phyloP scores from a whole-genome alignment of 2,797 vertebrate species.

The Setipinna tenuifilis region DNA sequence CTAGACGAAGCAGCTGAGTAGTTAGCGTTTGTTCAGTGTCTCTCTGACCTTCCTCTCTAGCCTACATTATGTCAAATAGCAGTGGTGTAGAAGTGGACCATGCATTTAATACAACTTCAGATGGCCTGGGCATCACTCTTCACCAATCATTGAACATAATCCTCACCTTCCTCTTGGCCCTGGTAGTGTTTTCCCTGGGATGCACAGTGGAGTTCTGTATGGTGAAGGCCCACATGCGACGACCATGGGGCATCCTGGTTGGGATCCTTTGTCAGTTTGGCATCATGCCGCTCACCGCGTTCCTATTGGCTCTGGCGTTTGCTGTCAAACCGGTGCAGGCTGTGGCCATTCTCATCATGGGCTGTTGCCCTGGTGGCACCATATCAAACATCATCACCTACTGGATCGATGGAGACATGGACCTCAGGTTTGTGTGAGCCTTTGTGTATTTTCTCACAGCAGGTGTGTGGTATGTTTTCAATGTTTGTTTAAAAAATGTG shows the following conservation, averaged over 20 bases:
- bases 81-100: not conserved
- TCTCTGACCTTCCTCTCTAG: not conserved
- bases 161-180: constrained; percentile 56
- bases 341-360: constrained; percentile 67
- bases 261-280: constrained; percentile 73
- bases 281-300: constrained; percentile 71
- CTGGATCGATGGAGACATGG: constrained; percentile 77
- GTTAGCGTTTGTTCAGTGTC: not conserved
- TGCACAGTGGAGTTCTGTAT: constrained; percentile 67
- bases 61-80: not conserved
- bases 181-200: constrained; percentile 72
- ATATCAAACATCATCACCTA: constrained; percentile 72
- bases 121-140: not conserved
- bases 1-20: not conserved
- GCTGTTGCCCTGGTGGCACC: constrained; percentile 69
- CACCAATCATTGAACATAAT: constrained; percentile 41
- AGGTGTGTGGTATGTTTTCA: too few species aligned
- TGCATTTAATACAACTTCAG: not conserved
- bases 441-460: not conserved
- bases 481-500: too few species aligned
- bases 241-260: constrained; percentile 69
- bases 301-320: constrained; percentile 63
- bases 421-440: constrained; percentile 68
- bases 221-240: constrained; percentile 64
- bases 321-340: constrained; percentile 62